Evolutionary conservation across 1,140 invertebrate genomes (phyloP), one percentile per base, ranked within the genome.

Genomic region (Caenorhabditis remanei): DNA sequence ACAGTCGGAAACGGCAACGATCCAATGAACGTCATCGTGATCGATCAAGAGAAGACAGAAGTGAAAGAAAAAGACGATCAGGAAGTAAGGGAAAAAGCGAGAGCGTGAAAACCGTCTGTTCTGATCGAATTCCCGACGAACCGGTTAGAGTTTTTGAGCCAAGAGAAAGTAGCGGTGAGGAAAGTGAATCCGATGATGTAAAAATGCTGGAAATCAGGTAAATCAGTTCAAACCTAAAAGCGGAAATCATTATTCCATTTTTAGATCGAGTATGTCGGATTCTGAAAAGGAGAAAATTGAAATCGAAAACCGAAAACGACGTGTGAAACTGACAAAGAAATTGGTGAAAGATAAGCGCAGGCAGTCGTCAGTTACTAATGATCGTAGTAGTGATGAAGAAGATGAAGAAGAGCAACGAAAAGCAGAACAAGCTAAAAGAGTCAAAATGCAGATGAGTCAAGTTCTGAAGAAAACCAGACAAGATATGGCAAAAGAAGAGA

Each of bases 291-390:
- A 92, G 63, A 85, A 87, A 75, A 89, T 89, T 56, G 92, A 92
- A 79, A 91, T 92, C 48, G 91, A 92, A 67, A 92, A 92, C 71
- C 88, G 92, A 24, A 92, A 92, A 61, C 75, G 91, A 50, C 67
- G 91, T 61, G 89, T 93, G 50, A 75, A 79, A 43, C 53, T 83
- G 50, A 92, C 92, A 14, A 92, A 92, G 63, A 56, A 85, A 21
- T 84, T 88, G 56, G 67, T 91, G 2, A 91, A 88, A 56, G 61
- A 67, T 46, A 65, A 71, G 48, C 48, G 87, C 8, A 53, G 9
- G 43, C 55, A 71, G 24, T 7, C 50, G 55, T 67, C 21, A 32
- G 19, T 63, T 41, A 8, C 40, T 32, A 53, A 88, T 61, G 67
- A 56, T 14, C 43, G 83, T 84, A 87, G 86, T 58, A 82, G 87